Percentiles rank a stretch among this genome's conserved stretches.
phyloP scores from a whole-genome alignment of 2,888 invertebrate species.

The Hymenopus coronatus region DNA sequence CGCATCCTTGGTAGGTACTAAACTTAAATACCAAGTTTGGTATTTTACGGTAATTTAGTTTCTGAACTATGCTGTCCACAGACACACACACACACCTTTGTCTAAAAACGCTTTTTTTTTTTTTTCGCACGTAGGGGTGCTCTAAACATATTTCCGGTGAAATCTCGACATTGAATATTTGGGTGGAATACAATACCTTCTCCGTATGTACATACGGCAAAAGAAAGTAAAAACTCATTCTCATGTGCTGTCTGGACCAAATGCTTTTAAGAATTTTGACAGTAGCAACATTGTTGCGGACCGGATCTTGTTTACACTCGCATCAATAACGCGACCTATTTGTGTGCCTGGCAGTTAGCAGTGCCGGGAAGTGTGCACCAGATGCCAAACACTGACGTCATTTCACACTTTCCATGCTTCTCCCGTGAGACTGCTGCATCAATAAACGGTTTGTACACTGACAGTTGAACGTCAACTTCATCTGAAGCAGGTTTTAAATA shows the following conservation, averaged over 20 bases:
- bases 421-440: background rate
- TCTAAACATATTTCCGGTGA: too few species aligned
- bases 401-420: background rate
- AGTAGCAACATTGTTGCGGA: background rate
- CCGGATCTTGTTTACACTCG: background rate
- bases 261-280: background rate
- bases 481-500: background rate
- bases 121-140: too few species aligned
- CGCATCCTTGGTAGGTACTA: too few species aligned
- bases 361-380: background rate
- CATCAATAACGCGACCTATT: background rate
- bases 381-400: background rate
- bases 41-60: too few species aligned
- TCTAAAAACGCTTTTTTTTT: too few species aligned
- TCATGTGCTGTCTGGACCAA: background rate
- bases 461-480: background rate
- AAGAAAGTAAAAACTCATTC: too few species aligned
- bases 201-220: too few species aligned
- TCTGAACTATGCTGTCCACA: too few species aligned
- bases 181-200: too few species aligned
- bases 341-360: background rate
- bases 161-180: too few species aligned
- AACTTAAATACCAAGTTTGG: too few species aligned
- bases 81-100: too few species aligned
- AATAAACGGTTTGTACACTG: background rate